Conservation (phyloP, 1,140 invertebrate genomes). For the Lineus longissimus region DNA sequence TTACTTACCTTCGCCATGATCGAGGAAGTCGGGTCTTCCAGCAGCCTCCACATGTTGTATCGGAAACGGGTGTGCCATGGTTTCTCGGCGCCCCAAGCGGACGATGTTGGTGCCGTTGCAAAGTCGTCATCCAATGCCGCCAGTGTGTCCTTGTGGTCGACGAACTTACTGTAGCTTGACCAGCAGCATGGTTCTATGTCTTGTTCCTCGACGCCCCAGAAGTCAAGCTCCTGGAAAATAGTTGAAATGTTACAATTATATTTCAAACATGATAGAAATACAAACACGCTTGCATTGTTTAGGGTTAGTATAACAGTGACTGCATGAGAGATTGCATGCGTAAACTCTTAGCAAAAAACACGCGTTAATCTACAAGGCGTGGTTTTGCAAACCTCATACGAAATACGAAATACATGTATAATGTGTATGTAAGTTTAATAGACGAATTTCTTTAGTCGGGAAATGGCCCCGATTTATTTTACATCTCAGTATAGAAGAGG, state of each 20-base stretch:
- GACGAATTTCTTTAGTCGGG: too few relatives aligned
- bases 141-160: conserved; percentile 45
- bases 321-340: too few relatives aligned
- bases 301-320: neutral
- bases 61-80: conserved; percentile 31
- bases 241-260: neutral
- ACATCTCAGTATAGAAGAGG: too few relatives aligned
- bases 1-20: conserved; percentile 40
- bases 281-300: neutral
- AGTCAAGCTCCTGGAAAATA: conserved; percentile 42
- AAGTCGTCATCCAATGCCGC: conserved; percentile 49
- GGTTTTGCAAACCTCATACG: too few relatives aligned
- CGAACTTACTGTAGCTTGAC: conserved; percentile 48
- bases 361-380: too few relatives aligned
- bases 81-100: conserved; percentile 29
- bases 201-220: conserved; percentile 47
- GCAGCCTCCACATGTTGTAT: conserved; percentile 42
- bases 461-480: too few relatives aligned
- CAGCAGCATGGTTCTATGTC: conserved; percentile 53
- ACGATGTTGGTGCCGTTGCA: conserved; percentile 32
- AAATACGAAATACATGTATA: too few relatives aligned
- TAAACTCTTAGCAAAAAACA: too few relatives aligned
- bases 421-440: too few relatives aligned
- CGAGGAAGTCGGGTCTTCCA: conserved; percentile 46
- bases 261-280: neutral